Evolutionary conservation across 2,113 vertebrate genomes (phyloP), one percentile per base, ranked within the genome.

Genomic region (Sinocyclocheilus maitianheensis): DNA sequence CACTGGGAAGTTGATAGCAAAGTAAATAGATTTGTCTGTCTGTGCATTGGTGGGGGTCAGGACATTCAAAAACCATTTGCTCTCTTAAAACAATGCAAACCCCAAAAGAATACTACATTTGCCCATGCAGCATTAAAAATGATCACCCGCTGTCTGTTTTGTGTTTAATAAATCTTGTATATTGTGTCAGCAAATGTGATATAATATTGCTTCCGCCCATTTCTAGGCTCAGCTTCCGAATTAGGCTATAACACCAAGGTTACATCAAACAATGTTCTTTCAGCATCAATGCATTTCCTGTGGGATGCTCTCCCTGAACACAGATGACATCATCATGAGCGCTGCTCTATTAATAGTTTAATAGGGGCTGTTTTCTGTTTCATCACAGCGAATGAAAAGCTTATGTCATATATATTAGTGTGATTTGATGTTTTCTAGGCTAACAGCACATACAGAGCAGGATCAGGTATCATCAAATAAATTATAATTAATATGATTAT

Each of bases 1-100:
- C 83, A 87, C 74, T 85, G 46, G 84, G 72, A 90, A 89, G 88
- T 85, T 83, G 77, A 83, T 84, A 85, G 90, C 88, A 88, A 88
- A 88, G 87, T 85, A 91, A 91, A 92, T 87, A 87, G 93, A 92
- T 90, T 92, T 89, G 51, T 86, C 53, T 30, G 58, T 43, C 43
- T 30, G 58, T 43, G 43, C 26, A 26, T 8, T 48, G 48, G 58
- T 22, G 77, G 60, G 76, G 85, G 77, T 48, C 72, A 43, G 77
- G 67, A 26, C n/a, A 86, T 71, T 43, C 43, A 67, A 26, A 78
- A 67, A 46, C 86, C 10, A 22, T 89, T 91, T 88, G 84, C 83
- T 88, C 5, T 37, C 34, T 34, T 30, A 34, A 34, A 55, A 55
- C 76, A 30, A 53, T 77, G n/a, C 34, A 22, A 71, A 20, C 69